Evolutionary conservation across 2,888 invertebrate genomes (phyloP), one percentile per base, ranked within the genome.

Genomic region (Palloptera scutellata): DNA sequence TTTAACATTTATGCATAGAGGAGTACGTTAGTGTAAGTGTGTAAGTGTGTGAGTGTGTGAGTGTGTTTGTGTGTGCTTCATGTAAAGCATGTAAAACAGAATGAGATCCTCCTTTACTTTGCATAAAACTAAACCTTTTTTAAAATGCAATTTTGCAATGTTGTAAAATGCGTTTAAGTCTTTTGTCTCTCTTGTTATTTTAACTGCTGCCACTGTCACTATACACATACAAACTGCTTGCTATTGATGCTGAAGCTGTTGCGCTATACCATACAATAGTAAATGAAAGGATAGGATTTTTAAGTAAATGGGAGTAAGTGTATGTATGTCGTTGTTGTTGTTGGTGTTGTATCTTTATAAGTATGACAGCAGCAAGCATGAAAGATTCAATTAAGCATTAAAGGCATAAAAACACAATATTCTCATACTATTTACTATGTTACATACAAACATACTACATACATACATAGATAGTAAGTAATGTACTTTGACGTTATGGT

Each of bases 361-460:
- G 19, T 57, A 57, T 30, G 57, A 9, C 40, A 57, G 48, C 48
- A 48, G 48, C 15, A 8, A n/a, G 58, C 67, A 62, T 67, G 72
- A 72, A 73, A 71, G 68, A 69, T 72, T 73, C 73, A 73, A 73
- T 73, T 73, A 72, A 72, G 73, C 70, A 72, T 73, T 71, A 73
- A 73, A 69, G 73, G 71, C 70, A 72, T 19, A 60, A 59, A 59
- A 59, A 40, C 58, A 57, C 58, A 64, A 51, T 58, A 58, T 48
- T 3, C 12, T 48, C 15, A 15, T 12, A 30, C 30, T 30, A 30
- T 8, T n/a, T 48, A 48, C 48, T n/a, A n/a, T n/a, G n/a, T n/a
- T n/a, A n/a, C 10, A 11, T 43, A 12, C 45, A 43, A 43, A 9
- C 12, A 12, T 11, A 43, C 9, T 43, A 43, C 12, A 43, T 43